These are phyloP conservation scores for rat (Rattus norvegicus) DNA, from an alignment of 2,113 vertebrate species.

Conservation along the genomic window DNA sequence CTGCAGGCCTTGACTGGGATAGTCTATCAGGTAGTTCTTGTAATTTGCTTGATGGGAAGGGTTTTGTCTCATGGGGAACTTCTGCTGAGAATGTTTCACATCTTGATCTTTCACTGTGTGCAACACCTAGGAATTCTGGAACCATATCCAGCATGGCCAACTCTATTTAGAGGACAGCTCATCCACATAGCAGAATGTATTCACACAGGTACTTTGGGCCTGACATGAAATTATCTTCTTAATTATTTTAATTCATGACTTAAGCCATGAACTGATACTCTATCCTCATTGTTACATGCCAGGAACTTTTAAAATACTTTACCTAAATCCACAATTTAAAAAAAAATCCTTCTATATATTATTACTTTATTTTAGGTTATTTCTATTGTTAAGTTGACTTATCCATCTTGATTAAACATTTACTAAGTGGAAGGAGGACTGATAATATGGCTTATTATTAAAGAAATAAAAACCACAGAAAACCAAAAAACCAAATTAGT, in stretches of 20 bases:
- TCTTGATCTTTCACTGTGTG: neutral
- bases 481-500: conserved; percentile 23
- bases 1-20: neutral
- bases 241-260: neutral
- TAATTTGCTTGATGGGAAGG: neutral
- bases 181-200: neutral
- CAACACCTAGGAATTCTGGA: neutral
- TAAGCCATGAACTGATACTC: neutral
- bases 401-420: neutral
- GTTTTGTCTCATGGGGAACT: neutral
- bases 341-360: neutral
- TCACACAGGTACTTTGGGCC: neutral
- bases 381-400: conserved; percentile 27
- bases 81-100: neutral
- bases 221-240: neutral
- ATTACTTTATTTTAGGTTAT: neutral
- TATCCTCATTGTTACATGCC: neutral
- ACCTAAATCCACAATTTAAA: conserved; percentile 28
- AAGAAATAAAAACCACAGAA: conserved; percentile 1
- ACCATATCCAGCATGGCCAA: neutral
- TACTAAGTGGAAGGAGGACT: neutral
- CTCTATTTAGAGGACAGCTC: neutral
- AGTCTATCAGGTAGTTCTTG: no score
- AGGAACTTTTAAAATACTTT: neutral
- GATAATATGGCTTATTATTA: neutral